A percentile compares a stretch with the other conserved stretches of the same genome.
Conservation (phyloP, 2,797 vertebrate species). For the Macrochelys suwanniensis region DNA sequence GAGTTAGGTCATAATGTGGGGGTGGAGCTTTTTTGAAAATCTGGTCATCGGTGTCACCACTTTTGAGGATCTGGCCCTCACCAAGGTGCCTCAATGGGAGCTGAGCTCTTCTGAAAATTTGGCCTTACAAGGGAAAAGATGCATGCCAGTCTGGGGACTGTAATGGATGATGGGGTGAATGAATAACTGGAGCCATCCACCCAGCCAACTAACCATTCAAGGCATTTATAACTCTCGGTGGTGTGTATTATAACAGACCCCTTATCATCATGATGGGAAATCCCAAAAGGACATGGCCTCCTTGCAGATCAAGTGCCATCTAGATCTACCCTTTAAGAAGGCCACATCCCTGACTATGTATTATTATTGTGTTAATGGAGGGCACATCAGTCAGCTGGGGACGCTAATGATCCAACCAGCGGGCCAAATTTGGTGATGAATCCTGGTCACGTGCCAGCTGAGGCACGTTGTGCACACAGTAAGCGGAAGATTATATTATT, state of each 20-base stretch:
- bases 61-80: not conserved
- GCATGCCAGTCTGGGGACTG: not conserved
- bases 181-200: not conserved
- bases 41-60: not conserved
- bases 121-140: not conserved
- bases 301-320: not conserved
- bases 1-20: not conserved
- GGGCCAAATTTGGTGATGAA: too few species aligned
- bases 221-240: not conserved
- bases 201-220: not conserved
- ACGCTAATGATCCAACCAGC: too few species aligned
- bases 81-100: not conserved
- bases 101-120: not conserved
- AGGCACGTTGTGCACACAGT: rapidly evolving
- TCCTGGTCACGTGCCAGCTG: too few species aligned
- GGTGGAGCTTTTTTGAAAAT: not conserved
- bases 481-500: not conserved
- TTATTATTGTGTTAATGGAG: too few species aligned
- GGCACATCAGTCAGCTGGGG: too few species aligned
- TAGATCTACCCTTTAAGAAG: not conserved
- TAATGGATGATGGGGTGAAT: not conserved
- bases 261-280: not conserved
- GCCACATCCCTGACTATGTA: not conserved
- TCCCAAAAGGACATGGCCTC: not conserved
- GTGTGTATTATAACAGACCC: not conserved